phyloP scores from a whole-genome alignment of 2,113 vertebrate species.

The Regulus satrapa region DNA sequence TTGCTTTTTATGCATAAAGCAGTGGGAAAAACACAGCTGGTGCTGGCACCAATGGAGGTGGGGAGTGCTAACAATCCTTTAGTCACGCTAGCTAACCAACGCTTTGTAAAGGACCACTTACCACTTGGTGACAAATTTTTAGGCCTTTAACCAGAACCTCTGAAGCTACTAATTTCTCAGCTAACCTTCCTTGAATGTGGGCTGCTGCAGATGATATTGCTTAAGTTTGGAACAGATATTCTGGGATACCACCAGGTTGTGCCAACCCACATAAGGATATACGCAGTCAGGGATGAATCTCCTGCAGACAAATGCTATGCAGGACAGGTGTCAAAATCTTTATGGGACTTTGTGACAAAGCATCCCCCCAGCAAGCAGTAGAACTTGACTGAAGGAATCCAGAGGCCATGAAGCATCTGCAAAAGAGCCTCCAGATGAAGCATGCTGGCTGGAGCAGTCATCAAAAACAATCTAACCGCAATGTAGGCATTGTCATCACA shows the following conservation, averaged over 20 bases:
- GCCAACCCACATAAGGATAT: neutral
- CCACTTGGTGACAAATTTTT: neutral
- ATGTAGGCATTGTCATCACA: neutral
- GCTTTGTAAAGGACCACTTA: neutral
- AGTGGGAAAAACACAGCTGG: neutral
- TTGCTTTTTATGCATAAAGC: neutral
- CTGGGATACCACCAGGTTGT: neutral
- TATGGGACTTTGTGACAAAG: neutral
- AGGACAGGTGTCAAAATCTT: neutral
- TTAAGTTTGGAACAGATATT: neutral
- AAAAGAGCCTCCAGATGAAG: neutral
- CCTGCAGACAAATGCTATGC: neutral
- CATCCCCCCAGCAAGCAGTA: neutral
- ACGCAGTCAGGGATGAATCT: neutral
- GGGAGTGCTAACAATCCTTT: neutral
- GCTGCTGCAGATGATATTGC: neutral
- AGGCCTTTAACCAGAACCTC: neutral
- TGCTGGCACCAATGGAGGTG: neutral
- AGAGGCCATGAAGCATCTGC: neutral
- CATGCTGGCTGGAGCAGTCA: neutral
- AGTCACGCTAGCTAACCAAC: neutral
- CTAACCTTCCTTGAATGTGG: neutral
- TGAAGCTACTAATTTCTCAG: neutral
- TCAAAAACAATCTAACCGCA: neutral
- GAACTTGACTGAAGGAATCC: neutral